A percentile compares a stretch with the other conserved stretches of the same genome.
phyloP scores from a whole-genome alignment of 2,797 vertebrate species.

The Periparus ater region DNA sequence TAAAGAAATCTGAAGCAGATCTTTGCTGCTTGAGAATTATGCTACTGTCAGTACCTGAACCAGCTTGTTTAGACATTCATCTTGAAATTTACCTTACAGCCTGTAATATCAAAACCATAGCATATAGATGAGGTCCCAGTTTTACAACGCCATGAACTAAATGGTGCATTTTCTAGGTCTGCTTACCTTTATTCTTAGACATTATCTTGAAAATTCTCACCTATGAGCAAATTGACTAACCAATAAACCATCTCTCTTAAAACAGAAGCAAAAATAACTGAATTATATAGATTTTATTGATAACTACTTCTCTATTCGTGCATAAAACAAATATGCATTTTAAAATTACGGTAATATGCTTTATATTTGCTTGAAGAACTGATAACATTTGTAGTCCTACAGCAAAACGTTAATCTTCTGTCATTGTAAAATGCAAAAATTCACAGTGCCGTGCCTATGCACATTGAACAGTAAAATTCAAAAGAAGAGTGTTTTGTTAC shows the following conservation, averaged over 20 bases:
- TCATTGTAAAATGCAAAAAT: not conserved
- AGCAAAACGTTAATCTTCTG: not conserved
- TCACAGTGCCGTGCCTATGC: not conserved
- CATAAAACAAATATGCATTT: not conserved
- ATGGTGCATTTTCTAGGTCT: not conserved
- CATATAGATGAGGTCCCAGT: not conserved
- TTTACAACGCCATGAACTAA: not conserved
- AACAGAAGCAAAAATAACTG: not conserved
- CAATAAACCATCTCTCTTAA: not conserved
- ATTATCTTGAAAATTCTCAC: not conserved
- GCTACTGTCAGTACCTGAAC: not conserved
- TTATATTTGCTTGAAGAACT: not conserved
- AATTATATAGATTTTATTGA: not conserved
- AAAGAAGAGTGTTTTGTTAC: not conserved
- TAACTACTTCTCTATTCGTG: not conserved
- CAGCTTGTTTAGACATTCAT: not conserved
- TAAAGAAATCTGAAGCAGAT: not conserved
- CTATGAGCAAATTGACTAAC: not conserved
- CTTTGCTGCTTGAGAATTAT: not conserved
- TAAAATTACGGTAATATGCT: not conserved
- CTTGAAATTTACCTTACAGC: not conserved
- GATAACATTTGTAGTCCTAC: not conserved
- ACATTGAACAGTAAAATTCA: not conserved
- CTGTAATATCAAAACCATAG: not conserved
- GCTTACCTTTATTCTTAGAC: not conserved